A percentile compares a stretch with the other conserved stretches of the same genome.
Conservation (phyloP, 1,140 invertebrate genomes). For the Macrobrachium nipponense region DNA sequence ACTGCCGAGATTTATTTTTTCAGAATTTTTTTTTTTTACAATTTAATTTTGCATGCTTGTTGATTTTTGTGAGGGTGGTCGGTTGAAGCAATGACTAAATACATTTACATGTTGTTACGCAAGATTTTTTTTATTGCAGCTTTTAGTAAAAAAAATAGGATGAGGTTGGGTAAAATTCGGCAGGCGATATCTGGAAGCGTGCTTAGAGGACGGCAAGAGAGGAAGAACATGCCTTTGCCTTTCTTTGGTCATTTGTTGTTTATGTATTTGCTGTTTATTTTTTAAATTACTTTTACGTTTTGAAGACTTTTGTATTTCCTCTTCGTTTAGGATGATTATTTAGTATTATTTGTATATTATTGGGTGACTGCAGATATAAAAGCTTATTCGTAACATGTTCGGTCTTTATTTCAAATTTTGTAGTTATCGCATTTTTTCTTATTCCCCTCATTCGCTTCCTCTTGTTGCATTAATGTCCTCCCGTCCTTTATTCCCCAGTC, state of each 20-base stretch:
- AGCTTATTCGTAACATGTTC: neutral
- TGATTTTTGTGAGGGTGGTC: neutral
- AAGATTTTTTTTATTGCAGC: neutral
- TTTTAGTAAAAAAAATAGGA: neutral
- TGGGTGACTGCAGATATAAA: neutral
- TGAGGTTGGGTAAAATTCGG: constrained; percentile 33
- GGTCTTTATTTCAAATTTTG: constrained; percentile 12
- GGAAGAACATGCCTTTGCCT: constrained; percentile 45
- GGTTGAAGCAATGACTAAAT: neutral
- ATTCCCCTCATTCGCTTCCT: constrained; percentile 56
- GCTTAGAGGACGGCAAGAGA: constrained; percentile 49
- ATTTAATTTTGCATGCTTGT: neutral
- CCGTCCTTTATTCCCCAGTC: neutral
- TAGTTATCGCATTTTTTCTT: constrained; percentile 44
- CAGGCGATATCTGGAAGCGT: constrained; percentile 42
- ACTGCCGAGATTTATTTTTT: constrained; percentile 30
- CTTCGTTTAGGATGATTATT: constrained; percentile 15
- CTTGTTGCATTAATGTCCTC: constrained; percentile 4
- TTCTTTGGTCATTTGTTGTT: constrained; percentile 14
- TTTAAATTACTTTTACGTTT: neutral
- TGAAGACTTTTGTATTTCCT: constrained; percentile 6
- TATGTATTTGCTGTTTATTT: neutral
- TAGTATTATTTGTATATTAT: neutral
- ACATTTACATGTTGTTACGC: no score
- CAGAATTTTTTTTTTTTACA: constrained; percentile 4